These are phyloP conservation scores for Caenorhabditis sulstoni DNA, from an alignment of 2,888 invertebrate species.

Conservation along the genomic window DNA sequence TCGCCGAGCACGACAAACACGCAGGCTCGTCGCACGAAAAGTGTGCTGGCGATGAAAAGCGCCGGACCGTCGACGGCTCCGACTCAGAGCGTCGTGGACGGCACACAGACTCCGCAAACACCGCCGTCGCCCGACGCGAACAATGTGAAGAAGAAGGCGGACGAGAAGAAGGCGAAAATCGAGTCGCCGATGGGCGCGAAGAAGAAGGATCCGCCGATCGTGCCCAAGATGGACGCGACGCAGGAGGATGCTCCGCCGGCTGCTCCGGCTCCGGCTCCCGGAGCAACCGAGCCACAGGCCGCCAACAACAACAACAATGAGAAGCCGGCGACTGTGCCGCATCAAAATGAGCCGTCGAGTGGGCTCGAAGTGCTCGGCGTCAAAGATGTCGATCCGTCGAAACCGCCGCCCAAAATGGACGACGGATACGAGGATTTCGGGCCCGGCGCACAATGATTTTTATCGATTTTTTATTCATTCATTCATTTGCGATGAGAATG, in stretches of 20 bases:
- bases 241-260: constrained; percentile 13
- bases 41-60: too few species aligned
- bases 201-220: constrained; percentile 10
- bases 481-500: too few species aligned
- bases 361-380: constrained; percentile 4
- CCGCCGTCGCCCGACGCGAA: background rate
- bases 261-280: background rate
- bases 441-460: too few species aligned
- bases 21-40: background rate
- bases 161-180: background rate
- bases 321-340: background rate
- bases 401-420: constrained; percentile 33
- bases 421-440: constrained; percentile 49
- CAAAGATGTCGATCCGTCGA: constrained; percentile 17
- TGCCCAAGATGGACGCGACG: constrained; percentile 24
- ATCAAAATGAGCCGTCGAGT: constrained; percentile 16
- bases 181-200: background rate
- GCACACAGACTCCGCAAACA: too few species aligned
- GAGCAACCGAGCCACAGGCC: background rate
- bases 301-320: background rate
- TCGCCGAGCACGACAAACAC: background rate
- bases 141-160: background rate
- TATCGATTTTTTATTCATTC: background rate
- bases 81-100: background rate
- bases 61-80: background rate